phyloP scores from a whole-genome alignment of 2,113 vertebrate species.

The Naja naja region DNA sequence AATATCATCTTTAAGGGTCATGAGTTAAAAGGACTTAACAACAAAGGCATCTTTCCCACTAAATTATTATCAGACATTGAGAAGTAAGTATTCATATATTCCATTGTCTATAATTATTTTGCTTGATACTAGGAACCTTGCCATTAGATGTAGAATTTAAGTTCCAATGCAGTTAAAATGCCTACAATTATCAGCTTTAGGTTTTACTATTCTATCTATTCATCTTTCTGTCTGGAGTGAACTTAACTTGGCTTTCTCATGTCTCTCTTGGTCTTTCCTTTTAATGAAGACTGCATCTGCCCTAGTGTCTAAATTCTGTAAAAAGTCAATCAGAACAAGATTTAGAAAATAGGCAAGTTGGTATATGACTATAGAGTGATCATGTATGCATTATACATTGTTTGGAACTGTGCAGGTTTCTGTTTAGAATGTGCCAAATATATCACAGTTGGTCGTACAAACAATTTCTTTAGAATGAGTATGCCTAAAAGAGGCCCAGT shows the following conservation, averaged over 20 bases:
- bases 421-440: not conserved
- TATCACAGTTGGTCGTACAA: not conserved
- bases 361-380: not conserved
- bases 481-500: not conserved
- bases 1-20: conserved; percentile 65
- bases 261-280: not conserved
- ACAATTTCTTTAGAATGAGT: not conserved
- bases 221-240: not conserved
- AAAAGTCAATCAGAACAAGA: not conserved
- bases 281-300: not conserved
- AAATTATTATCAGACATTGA: conserved; percentile 75
- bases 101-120: not conserved
- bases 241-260: not conserved
- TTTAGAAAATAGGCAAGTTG: not conserved
- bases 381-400: not conserved
- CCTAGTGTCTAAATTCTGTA: not conserved
- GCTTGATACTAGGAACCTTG: not conserved
- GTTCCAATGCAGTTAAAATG: not conserved
- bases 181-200: not conserved
- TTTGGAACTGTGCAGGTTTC: not conserved
- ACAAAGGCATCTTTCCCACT: conserved; percentile 70
- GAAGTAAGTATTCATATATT: conserved; percentile 55
- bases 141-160: not conserved
- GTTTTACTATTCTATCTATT: not conserved
- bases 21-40: conserved; percentile 54